phyloP scores from a whole-genome alignment of 2,797 vertebrate species.

The Myotis vivesi region DNA sequence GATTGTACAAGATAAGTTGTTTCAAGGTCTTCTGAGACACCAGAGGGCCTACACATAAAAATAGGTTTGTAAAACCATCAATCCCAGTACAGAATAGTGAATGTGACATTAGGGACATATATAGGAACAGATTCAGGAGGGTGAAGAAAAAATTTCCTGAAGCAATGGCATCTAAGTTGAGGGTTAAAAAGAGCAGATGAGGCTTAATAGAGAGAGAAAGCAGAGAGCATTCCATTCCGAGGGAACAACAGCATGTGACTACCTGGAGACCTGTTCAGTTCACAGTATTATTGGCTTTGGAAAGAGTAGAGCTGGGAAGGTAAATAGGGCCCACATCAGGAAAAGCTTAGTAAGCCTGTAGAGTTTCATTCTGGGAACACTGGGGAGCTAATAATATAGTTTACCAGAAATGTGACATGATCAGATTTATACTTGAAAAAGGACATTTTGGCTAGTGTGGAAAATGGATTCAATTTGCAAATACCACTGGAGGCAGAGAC shows the following conservation, averaged over 20 bases:
- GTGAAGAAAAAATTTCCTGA: neutral
- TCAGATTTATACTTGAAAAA: constrained; percentile 44
- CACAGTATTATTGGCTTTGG: neutral
- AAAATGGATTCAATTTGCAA: constrained; percentile 66
- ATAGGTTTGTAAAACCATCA: neutral
- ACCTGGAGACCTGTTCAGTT: neutral
- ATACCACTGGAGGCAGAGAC: neutral
- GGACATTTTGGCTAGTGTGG: constrained; percentile 41
- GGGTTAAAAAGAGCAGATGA: neutral
- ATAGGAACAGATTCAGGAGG: neutral
- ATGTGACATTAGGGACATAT: neutral
- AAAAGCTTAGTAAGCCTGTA: neutral
- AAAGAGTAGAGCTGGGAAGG: neutral
- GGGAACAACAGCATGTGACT: neutral
- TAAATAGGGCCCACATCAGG: neutral
- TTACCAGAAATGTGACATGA: constrained; percentile 33
- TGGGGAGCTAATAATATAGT: neutral
- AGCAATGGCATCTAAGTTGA: neutral
- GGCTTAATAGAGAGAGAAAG: neutral
- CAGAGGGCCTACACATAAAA: neutral
- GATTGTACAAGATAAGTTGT: neutral
- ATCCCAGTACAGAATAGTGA: neutral
- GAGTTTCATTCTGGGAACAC: constrained; percentile 1
- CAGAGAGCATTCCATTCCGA: neutral
- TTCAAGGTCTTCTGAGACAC: neutral